Evolutionary conservation across 2,797 vertebrate genomes (phyloP), one percentile per base, ranked within the genome.

Genomic region (Streptopelia turtur): DNA sequence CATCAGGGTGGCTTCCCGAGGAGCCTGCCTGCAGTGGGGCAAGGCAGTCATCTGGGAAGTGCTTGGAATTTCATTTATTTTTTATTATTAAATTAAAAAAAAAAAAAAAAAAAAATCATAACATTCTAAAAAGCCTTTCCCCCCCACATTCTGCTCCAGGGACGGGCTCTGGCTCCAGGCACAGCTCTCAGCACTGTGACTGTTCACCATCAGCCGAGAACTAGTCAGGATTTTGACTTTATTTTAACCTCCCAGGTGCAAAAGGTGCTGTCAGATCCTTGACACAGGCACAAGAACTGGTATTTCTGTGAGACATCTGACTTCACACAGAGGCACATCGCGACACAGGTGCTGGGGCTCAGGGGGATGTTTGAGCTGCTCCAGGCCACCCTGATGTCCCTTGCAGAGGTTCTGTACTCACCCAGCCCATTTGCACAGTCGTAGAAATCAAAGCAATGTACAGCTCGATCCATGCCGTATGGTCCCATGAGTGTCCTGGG

Each of bases 401-500:
- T 24, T 11, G 20, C 39, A 10, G 30, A 24, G 31, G 18, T 8
- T 27, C 41, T 14, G 16, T 5, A 94, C 96, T 97, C 96, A 99
- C 99, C 99, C 80, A 99, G 97, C 55, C 99, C 99, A 1, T 99
- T 99, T 91, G 98, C 98, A 78, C 99, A 99, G 95, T 99, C 98
- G 3, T 97, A 98, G 96, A 99, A 99, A 76, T 99, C 98, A 85
- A 99, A 98, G 93, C 98, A 98, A 78, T 99, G 98, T 83, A 98
- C 98, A 1, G 98, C 97, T 35, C 98, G 98, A 66, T 99, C 98
- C 59, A 98, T 98, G 90, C 98, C 99, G 0, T 99, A 98, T 0
- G 99, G 98, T 97, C 99, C 99, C 99, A 99, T 99, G 59, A 99
- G 98, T 23, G 99, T 99, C 99, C 99, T 99, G 96, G 35, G 57